These are phyloP conservation scores for Epizoanthus rinbou DNA, from an alignment of 92 coral and sea anemone genomes.

Conservation along the genomic window DNA sequence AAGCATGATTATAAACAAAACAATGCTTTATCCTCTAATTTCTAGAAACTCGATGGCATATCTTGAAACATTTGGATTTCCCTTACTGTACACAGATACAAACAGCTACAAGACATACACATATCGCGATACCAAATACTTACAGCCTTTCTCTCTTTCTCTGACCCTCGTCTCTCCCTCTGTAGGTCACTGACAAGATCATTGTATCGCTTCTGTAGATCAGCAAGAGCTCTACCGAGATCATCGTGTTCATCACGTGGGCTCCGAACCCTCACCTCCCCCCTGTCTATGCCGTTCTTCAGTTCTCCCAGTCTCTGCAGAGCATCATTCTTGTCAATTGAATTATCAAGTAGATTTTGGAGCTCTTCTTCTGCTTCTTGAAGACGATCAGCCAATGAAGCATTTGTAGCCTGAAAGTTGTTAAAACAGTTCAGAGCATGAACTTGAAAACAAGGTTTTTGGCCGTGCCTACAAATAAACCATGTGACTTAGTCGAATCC, in stretches of 20 bases:
- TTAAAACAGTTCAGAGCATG: no score
- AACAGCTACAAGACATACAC: not conserved
- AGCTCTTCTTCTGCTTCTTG: conserved; percentile 86
- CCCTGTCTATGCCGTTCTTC: conserved; percentile 67
- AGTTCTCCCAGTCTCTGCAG: conserved; percentile 74
- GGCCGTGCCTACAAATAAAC: no score
- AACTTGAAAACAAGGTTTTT: no score
- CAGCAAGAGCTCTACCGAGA: conserved; percentile 78
- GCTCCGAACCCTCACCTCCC: conserved; percentile 55
- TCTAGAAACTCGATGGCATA: not conserved
- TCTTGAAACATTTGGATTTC: not conserved
- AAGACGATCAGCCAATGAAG: conserved; percentile 78
- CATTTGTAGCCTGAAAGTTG: conserved; percentile 67
- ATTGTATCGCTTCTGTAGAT: conserved; percentile 75
- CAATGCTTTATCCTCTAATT: no score
- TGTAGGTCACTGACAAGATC: conserved; percentile 76
- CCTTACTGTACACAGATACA: no score
- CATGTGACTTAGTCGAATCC: no score
- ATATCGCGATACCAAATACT: not conserved
- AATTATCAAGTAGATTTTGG: conserved; percentile 43
- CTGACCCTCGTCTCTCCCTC: conserved; percentile 69
- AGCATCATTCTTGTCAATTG: conserved; percentile 76
- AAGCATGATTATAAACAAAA: no score
- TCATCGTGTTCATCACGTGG: conserved; percentile 81
- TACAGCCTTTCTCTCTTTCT: conserved; percentile 37